These are phyloP conservation scores for Psittacula cyanocephala DNA, from an alignment of 2,113 vertebrate species.

Conservation along the genomic window DNA sequence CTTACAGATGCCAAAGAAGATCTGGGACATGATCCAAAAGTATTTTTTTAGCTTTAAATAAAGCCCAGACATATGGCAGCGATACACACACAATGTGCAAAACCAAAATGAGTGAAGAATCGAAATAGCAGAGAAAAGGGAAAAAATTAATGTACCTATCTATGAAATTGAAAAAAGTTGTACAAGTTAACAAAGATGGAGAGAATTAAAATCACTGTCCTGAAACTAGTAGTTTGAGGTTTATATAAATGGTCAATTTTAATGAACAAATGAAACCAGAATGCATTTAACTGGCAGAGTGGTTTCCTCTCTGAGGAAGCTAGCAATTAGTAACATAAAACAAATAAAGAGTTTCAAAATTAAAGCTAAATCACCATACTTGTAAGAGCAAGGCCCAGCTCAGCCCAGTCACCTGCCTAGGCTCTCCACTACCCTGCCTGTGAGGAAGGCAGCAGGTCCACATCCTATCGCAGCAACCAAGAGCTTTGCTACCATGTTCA, in stretches of 20 bases:
- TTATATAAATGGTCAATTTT: background rate
- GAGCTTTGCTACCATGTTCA: background rate
- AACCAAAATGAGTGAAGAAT: background rate
- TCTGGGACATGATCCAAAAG: slow-evolving; percentile 19
- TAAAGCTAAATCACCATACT: background rate
- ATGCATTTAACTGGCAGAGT: background rate
- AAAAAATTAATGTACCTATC: background rate
- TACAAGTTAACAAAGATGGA: background rate
- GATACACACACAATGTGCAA: fast-evolving
- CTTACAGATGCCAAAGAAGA: slow-evolving; percentile 19
- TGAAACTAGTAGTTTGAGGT: background rate
- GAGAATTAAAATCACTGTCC: background rate
- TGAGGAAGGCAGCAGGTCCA: background rate
- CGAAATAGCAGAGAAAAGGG: background rate
- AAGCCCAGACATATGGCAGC: background rate
- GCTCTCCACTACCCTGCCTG: background rate
- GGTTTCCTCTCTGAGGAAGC: background rate
- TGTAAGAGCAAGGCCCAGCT: background rate
- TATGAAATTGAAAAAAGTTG: background rate
- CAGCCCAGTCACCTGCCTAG: background rate
- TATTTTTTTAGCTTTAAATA: slow-evolving; percentile 25
- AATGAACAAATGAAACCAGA: background rate
- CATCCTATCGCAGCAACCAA: background rate
- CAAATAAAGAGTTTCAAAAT: background rate
- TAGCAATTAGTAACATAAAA: background rate